phyloP scores from a whole-genome alignment of 2,888 invertebrate species.

The Ormyrus rosae region DNA sequence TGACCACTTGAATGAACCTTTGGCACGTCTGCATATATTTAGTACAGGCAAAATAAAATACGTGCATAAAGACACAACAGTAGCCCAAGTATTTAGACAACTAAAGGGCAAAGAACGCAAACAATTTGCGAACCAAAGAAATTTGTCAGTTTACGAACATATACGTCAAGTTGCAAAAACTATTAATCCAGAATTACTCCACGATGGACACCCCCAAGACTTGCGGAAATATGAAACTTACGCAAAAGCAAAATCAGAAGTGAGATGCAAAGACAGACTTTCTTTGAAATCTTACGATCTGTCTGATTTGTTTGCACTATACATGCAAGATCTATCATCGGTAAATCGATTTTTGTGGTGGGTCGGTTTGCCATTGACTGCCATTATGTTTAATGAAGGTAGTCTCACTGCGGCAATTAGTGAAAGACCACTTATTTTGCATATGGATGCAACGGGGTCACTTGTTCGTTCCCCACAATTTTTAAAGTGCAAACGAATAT shows the following conservation, averaged over 20 bases:
- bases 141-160: background rate
- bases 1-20: background rate
- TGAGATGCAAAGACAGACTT: too few species aligned
- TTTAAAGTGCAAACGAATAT: too few species aligned
- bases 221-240: too few species aligned
- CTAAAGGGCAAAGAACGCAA: constrained; percentile 1
- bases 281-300: constrained; percentile 49
- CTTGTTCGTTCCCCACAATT: constrained; percentile 37
- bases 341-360: constrained; percentile 22
- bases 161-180: background rate
- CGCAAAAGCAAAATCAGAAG: too few species aligned
- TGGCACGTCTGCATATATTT: background rate
- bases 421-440: constrained; percentile 30
- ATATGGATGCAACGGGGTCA: constrained; percentile 56
- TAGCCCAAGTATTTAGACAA: background rate
- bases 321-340: constrained; percentile 21
- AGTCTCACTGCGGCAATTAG: constrained; percentile 24
- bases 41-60: constrained; percentile 1
- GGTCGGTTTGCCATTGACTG: constrained; percentile 12
- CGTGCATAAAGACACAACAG: background rate
- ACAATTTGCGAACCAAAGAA: background rate
- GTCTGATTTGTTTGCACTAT: constrained; percentile 44
- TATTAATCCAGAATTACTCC: background rate
- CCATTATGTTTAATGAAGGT: constrained; percentile 38
- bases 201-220: background rate